Percentiles rank a stretch among this genome's conserved stretches.
These are phyloP conservation scores for Caenorhabditis afra DNA, from an alignment of 2,888 invertebrate genomes.

Conservation along the genomic window DNA sequence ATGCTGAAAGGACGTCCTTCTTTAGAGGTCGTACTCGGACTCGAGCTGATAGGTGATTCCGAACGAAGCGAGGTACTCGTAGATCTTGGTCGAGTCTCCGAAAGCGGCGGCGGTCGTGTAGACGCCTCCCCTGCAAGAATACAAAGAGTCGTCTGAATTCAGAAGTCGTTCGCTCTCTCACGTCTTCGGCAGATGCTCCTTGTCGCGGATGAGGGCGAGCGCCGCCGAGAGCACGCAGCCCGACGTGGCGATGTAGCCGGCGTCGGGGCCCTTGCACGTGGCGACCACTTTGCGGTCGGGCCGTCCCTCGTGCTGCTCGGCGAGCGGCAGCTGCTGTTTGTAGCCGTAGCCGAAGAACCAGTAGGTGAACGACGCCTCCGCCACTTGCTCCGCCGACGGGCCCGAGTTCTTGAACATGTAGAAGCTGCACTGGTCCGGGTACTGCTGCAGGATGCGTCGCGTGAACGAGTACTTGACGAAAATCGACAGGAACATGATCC, in stretches of 20 bases:
- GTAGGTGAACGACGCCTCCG: conserved; percentile 84
- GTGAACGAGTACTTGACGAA: conserved; percentile 85
- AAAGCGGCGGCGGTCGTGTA: conserved; percentile 89
- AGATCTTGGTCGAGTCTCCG: conserved; percentile 86
- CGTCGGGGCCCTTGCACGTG: conserved; percentile 84
- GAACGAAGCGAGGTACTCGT: conserved; percentile 87
- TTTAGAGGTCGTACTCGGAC: conserved; percentile 41
- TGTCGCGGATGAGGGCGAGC: conserved; percentile 87
- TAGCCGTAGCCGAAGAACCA: conserved; percentile 89
- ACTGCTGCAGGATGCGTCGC: conserved; percentile 85
- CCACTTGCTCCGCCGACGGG: conserved; percentile 82
- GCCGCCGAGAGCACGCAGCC: conserved; percentile 87
- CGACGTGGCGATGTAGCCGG: conserved; percentile 82
- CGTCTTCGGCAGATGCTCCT: conserved; percentile 87
- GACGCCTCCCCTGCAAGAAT: conserved; percentile 88
- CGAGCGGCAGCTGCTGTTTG: conserved; percentile 83
- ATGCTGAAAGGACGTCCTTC: too few species aligned
- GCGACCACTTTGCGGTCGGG: conserved; percentile 86
- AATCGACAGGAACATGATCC: conserved; percentile 83
- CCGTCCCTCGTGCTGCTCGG: conserved; percentile 82
- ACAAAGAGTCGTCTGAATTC: not conserved
- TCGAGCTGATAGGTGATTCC: conserved; percentile 81
- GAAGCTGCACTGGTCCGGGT: conserved; percentile 86
- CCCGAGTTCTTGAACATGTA: conserved; percentile 86
- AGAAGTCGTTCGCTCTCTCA: conserved; percentile 81